phyloP scores from a whole-genome alignment of 2,888 invertebrate genomes.

The Callinectes sapidus region DNA sequence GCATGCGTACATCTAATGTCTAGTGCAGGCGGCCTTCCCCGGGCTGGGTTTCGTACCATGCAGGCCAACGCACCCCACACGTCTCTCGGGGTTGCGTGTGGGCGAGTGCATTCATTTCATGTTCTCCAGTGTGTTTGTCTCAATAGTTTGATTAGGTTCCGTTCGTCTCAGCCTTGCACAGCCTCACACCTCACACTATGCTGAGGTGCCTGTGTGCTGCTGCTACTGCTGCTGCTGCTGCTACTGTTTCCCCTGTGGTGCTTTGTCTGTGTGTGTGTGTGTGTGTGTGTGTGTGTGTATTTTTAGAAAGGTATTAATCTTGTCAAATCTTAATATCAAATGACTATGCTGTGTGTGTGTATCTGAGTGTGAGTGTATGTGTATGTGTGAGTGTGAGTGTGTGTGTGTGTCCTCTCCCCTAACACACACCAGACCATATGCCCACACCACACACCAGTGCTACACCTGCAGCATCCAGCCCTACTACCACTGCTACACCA shows the following conservation, averaged over 20 bases:
- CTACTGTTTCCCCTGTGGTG: no score
- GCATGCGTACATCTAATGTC: constrained; percentile 67
- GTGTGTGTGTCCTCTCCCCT: background rate
- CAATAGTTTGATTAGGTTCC: no score
- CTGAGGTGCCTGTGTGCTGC: no score
- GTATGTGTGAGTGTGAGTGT: background rate
- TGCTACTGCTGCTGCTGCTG: no score
- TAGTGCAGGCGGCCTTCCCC: constrained; percentile 52
- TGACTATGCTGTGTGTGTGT: no score
- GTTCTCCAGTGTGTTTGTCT: background rate
- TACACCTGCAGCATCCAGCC: background rate
- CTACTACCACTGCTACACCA: background rate
- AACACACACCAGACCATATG: background rate
- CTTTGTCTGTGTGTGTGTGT: no score
- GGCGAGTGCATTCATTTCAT: background rate
- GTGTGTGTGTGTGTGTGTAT: no score
- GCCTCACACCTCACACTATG: no score
- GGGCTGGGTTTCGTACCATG: background rate
- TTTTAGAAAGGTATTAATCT: no score
- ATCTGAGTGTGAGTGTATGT: background rate
- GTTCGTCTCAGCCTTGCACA: no score
- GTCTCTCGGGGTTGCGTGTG: background rate
- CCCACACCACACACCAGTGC: background rate
- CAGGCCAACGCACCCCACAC: background rate
- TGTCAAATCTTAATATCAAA: no score